A percentile compares a stretch with the other conserved stretches of the same genome.
Evolutionary conservation across 2,797 vertebrate species (phyloP).

Genomic region (Danio albolineatus): DNA sequence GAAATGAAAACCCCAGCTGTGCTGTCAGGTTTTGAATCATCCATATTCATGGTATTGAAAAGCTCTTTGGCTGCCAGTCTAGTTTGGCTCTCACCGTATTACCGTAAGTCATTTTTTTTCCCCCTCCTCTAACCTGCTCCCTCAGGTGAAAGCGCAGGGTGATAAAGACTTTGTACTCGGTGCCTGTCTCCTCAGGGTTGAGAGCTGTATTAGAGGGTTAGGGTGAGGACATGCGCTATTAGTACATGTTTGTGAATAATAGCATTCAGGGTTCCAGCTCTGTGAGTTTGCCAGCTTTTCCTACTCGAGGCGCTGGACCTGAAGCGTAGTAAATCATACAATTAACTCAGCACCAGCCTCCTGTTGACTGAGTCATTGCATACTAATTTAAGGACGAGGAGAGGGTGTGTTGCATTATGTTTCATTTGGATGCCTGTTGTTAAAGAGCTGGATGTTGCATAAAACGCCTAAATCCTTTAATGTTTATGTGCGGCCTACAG

Average conservation of each 20-base stretch:
- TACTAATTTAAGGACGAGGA: conserved; percentile 68
- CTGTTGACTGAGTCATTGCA: conserved; percentile 70
- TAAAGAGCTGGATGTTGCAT: conserved; percentile 65
- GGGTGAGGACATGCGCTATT: conserved; percentile 64
- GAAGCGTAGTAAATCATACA: conserved; percentile 74
- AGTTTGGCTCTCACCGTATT: conserved; percentile 52
- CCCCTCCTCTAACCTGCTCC: conserved; percentile 49
- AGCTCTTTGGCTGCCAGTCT: conserved; percentile 50
- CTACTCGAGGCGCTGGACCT: conserved; percentile 68
- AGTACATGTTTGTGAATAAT: conserved; percentile 72
- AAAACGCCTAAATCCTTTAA: conserved; percentile 71
- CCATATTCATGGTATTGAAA: conserved; percentile 48
- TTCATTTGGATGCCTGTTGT: conserved; percentile 48
- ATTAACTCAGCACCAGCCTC: conserved; percentile 71
- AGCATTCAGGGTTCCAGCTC: conserved; percentile 67
- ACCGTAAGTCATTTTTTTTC: conserved; percentile 34
- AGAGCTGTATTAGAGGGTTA: conserved; percentile 63
- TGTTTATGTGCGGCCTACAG: conserved; percentile 65
- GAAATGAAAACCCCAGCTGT: conserved; percentile 45
- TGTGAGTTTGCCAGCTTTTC: conserved; percentile 71
- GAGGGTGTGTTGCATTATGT: conserved; percentile 52
- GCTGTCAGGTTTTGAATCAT: conserved; percentile 51
- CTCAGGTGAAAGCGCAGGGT: conserved; percentile 60
- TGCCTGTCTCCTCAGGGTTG: conserved; percentile 54
- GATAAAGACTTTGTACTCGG: conserved; percentile 69